Base-by-base conservation (phyloP, 2,113 vertebrate genomes). In the Colius striatus region DNA sequence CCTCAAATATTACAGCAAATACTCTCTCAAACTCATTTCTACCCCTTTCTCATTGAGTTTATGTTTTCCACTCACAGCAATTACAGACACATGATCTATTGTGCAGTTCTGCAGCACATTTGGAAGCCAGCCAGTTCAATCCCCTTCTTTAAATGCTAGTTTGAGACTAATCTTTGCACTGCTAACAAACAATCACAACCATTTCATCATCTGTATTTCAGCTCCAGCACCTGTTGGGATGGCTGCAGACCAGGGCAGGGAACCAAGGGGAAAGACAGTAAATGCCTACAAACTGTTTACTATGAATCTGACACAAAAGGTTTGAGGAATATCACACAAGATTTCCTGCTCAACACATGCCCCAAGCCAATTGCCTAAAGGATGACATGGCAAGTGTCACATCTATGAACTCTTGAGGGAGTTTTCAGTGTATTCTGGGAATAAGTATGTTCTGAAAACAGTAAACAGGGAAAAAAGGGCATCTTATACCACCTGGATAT, bases 401-500 rank as follows among this genome's bases (percentile, higher is more conserved):
- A 22, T 22, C 30, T 62, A 51, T 8, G 21, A 73, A 43, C 25
- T 11, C 34, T 9, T 11, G 30, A 0, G 1, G 3, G 36, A 48
- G 18, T 10, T 38, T 85, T 22, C 34, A 38, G 3, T 2, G 32
- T 18, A 2, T 38, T 36, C 67, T 53, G 22, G 4, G 34, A 68
- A 30, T 11, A 54, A 20, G 13, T 32, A 2, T 1, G 25, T 13
- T 19, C 30, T n/a, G 51, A 27, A 66, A 62, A 45, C 13, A 57
- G 29, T 6, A 26, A 57, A 26, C 16, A 66, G 20, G 12, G 36
- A 50, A 13, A 53, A n/a, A 30, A 30, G 3, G 0, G 9, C 15
- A 17, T 27, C 11, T 58, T 32, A 30, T 3, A 8, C 29, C 68
- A 57, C 36, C 41, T 1, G 1, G n/a, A 1, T 0, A 4, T 5